Evolutionary conservation across 2,113 vertebrate species (phyloP), one percentile per base, ranked within the genome.

Genomic region (Cryptotis parvus): DNA sequence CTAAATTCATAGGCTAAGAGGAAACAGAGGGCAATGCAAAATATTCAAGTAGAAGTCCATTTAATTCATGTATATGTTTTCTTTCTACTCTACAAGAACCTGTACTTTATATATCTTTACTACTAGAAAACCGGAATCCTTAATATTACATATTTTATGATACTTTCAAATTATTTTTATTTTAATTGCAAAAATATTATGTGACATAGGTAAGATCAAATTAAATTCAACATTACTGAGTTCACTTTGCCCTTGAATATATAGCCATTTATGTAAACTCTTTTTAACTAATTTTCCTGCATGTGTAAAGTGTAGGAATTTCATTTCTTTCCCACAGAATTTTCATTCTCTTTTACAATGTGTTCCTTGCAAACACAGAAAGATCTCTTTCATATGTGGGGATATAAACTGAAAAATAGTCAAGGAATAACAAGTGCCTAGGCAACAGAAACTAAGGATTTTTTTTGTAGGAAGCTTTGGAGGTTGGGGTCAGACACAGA

Each of bases 61-160:
- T 87, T 97, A 97, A 97, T 97, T 97, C 82, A 58, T 91, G 92
- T 89, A 96, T 94, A 94, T 84, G 94, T 97, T 97, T 97, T 80
- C 41, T n/a, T 97, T 94, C 72, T 94, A n/a, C 26, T 88, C 20
- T 22, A 65, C n/a, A 96, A 92, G 41, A 90, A 89, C 91, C 41
- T 91, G 27, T 93, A 61, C 91, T 96, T 94, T 93, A 65, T 65
- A 79, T 90, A 93, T 2, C 92, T 93, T 91, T 92, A 94, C 69
- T 90, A 61, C 9, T 76, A 91, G 39, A 87, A 96, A 90, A 65
- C 90, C 72, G 2, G 2, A 86, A 41, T 1, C 84, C 88, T 84
- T 91, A 88, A 41, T 1, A 85, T 90, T 84, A 91, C 84, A 37
- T 0, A 91, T 90, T 87, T 85, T 79, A 69, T 75, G 66, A 63